These are phyloP conservation scores for Acyrthosiphon pisum DNA, from an alignment of 1,140 invertebrate genomes.

Conservation along the genomic window DNA sequence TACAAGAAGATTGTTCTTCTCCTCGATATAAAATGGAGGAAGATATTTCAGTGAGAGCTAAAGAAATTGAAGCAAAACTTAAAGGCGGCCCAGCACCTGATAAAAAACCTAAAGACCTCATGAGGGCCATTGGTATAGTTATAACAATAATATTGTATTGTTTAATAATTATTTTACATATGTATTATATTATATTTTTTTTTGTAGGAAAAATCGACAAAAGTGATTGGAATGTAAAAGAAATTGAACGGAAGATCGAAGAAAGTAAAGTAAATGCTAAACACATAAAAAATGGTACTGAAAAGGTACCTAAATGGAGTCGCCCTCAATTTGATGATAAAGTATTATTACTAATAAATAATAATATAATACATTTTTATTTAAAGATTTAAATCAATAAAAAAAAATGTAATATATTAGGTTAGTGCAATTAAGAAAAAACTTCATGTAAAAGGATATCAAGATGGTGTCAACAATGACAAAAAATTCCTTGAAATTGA, in stretches of 20 bases:
- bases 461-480: slow-evolving; percentile 62
- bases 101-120: slow-evolving; percentile 85
- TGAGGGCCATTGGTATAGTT: slow-evolving; percentile 77
- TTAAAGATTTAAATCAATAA: neutral
- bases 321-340: slow-evolving; percentile 74
- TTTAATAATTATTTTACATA: neutral
- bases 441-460: slow-evolving; percentile 63
- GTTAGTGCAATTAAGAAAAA: slow-evolving; percentile 79
- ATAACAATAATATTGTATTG: neutral
- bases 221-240: slow-evolving; percentile 90
- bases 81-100: slow-evolving; percentile 66
- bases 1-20: slow-evolving; percentile 18
- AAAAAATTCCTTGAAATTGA: slow-evolving; percentile 78
- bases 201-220: slow-evolving; percentile 80
- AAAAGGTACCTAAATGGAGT: slow-evolving; percentile 90
- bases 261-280: slow-evolving; percentile 79
- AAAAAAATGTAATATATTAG: slow-evolving; percentile 63
- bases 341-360: slow-evolving; percentile 58
- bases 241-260: slow-evolving; percentile 89
- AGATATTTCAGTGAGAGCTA: slow-evolving; percentile 75
- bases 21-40: slow-evolving; percentile 65
- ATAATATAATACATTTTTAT: neutral
- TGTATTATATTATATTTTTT: neutral
- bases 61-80: slow-evolving; percentile 74
- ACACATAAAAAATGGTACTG: slow-evolving; percentile 71